Base-by-base conservation (phyloP, 2,113 vertebrate genomes). In the Pitta sordida region DNA sequence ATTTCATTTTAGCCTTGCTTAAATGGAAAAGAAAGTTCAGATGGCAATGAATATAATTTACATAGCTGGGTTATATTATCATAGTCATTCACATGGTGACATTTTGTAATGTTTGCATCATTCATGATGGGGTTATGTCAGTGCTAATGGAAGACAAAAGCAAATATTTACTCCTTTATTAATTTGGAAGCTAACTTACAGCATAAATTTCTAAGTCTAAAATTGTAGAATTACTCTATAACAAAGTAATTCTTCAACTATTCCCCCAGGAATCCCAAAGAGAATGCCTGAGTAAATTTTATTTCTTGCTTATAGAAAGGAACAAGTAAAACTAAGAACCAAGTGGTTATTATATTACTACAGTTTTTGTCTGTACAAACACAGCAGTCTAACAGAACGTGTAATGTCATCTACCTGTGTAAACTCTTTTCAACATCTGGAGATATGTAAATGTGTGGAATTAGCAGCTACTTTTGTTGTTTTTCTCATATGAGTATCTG, bases 371-470 rank as follows among this genome's bases (percentile, higher is more conserved):
- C 86, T 69, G 11, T 88, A 41, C 53, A 86, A 96, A 94, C 74
- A 85, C 41, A 91, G 90, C 36, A 68, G 41, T 89, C 70, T 92
- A 91, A 81, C 11, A 10, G 3, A 83, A 91, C 53, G 43, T 53
- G 32, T 95, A 95, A 90, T 88, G 51, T 92, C 77, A 89, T 75
- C 68, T 90, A 75, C 22, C n/a, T 83, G 24, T 63, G 44, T 83
- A 94, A 97, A 91, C 18, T 83, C 73, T 96, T 95, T 88, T 79
- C 44, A 92, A 73, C 75, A 93, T 82, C 58, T 83, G 37, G 71
- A 81, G 81, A 94, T 88, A 93, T 7, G 52, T 82, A 96, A 94
- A 96, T 93, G 71, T 79, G 70, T 53, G 39, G 86, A 78, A 94
- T 88, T 96, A 96, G 65, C 48, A 96, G 67, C 60, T 91, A 77